A percentile compares a stretch with the other conserved stretches of the same genome.
Conservation (phyloP, 2,797 vertebrate species). For the Morelia viridis region DNA sequence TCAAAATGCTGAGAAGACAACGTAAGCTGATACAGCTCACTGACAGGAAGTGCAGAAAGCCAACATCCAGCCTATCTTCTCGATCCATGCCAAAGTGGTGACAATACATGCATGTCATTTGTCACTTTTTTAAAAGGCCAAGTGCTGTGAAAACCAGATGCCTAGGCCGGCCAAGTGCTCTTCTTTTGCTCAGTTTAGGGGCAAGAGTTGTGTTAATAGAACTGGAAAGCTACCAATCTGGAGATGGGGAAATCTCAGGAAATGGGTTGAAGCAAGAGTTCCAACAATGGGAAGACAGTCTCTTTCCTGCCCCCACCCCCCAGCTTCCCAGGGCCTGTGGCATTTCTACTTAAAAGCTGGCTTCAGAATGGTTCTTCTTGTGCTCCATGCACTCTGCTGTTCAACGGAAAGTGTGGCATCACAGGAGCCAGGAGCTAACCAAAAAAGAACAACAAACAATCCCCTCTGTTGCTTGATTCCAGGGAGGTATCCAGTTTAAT, state of each 20-base stretch:
- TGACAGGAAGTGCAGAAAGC: background rate
- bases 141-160: background rate
- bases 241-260: background rate
- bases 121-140: background rate
- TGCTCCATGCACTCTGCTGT: background rate
- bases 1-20: background rate
- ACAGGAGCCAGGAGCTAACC: background rate
- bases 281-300: background rate
- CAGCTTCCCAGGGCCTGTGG: background rate
- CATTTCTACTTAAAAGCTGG: background rate
- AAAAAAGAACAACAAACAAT: background rate
- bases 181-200: background rate
- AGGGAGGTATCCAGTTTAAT: background rate
- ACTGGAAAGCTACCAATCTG: background rate
- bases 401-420: background rate
- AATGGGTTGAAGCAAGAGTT: background rate
- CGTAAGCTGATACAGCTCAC: background rate
- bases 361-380: background rate
- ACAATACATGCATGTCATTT: background rate
- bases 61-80: background rate
- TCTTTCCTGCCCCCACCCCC: background rate
- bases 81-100: background rate
- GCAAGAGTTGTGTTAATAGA: background rate
- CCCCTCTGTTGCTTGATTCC: background rate
- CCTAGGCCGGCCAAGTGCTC: background rate